Percentiles rank a stretch among this genome's conserved stretches.
Evolutionary conservation across 2,888 invertebrate genomes (phyloP).

Genomic region (Sabatieria punctata): DNA sequence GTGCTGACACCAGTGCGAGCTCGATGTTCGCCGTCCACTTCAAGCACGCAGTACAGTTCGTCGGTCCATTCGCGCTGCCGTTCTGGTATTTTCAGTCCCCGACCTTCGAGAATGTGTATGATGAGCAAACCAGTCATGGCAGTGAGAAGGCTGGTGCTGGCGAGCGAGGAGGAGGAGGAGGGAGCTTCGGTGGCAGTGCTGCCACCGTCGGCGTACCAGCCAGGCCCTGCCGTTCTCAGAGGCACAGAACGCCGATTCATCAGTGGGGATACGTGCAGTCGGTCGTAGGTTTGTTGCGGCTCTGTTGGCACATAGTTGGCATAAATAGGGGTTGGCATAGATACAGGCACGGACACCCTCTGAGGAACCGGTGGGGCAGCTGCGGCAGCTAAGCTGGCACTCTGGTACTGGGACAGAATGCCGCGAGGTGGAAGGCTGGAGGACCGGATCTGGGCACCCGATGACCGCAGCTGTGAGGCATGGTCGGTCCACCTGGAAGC

Average conservation of each 20-base stretch:
- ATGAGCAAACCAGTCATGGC: conserved; percentile 28
- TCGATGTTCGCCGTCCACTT: conserved; percentile 88
- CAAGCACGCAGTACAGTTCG: conserved; percentile 90
- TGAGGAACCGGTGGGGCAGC: too few relatives aligned
- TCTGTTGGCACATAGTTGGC: too few relatives aligned
- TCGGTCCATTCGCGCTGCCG: conserved; percentile 20
- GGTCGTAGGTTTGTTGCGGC: background rate
- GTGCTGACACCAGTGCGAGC: conserved; percentile 82
- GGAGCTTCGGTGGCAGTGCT: conserved; percentile 6
- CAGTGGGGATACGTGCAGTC: conserved; percentile 26
- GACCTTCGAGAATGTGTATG: conserved; percentile 37
- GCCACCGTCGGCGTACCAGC: conserved; percentile 27
- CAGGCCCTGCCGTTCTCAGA: conserved; percentile 25
- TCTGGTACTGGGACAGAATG: too few relatives aligned
- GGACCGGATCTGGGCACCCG: conserved; percentile 4
- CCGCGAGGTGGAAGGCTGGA: conserved; percentile 10
- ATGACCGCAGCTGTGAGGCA: too few relatives aligned
- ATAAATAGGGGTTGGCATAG: too few relatives aligned
- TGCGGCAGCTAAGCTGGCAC: too few relatives aligned
- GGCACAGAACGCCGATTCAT: conserved; percentile 22
- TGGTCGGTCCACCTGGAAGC: too few relatives aligned
- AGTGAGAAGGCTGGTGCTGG: conserved; percentile 20
- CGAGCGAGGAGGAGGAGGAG: conserved; percentile 10
- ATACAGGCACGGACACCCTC: too few relatives aligned
- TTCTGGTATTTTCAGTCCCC: conserved; percentile 33